phyloP scores from a whole-genome alignment of 1,140 invertebrate species.

The Laupala kohalensis region DNA sequence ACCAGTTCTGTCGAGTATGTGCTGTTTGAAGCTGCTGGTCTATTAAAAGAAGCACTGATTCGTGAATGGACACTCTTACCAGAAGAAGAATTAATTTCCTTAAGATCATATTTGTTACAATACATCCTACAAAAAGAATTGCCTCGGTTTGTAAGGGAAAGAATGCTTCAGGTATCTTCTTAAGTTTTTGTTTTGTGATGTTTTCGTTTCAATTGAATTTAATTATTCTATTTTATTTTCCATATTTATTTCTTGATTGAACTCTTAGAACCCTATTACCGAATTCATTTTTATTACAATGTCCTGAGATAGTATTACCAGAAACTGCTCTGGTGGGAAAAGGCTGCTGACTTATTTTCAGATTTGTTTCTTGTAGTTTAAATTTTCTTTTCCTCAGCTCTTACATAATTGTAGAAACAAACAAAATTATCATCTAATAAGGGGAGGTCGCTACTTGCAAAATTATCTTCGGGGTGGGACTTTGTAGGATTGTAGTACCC shows the following conservation, averaged over 20 bases:
- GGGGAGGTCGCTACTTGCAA: too few relatives aligned
- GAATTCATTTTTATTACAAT: too few relatives aligned
- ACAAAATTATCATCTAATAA: too few relatives aligned
- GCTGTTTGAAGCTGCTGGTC: constrained; percentile 69
- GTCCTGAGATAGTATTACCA: too few relatives aligned
- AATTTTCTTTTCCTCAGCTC: too few relatives aligned
- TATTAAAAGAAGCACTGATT: constrained; percentile 71
- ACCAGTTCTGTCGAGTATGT: constrained; percentile 66
- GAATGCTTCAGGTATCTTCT: constrained; percentile 47
- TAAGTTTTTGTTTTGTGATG: background rate
- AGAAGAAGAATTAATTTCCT: constrained; percentile 48
- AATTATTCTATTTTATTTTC: constrained; percentile 3
- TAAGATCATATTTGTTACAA: constrained; percentile 65
- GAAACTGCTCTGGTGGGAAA: too few relatives aligned
- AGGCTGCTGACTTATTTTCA: too few relatives aligned
- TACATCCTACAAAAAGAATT: constrained; percentile 55
- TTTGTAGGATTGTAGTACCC: too few relatives aligned
- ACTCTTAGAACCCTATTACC: too few relatives aligned
- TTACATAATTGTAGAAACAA: too few relatives aligned
- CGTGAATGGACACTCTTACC: constrained; percentile 64
- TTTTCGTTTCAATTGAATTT: background rate
- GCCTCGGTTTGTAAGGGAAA: constrained; percentile 45
- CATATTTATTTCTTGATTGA: background rate
- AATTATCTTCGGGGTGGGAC: too few relatives aligned
- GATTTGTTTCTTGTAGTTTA: too few relatives aligned